A percentile compares a stretch with the other conserved stretches of the same genome.
Conservation (phyloP, 2,797 vertebrate genomes). For the Alauda arvensis region DNA sequence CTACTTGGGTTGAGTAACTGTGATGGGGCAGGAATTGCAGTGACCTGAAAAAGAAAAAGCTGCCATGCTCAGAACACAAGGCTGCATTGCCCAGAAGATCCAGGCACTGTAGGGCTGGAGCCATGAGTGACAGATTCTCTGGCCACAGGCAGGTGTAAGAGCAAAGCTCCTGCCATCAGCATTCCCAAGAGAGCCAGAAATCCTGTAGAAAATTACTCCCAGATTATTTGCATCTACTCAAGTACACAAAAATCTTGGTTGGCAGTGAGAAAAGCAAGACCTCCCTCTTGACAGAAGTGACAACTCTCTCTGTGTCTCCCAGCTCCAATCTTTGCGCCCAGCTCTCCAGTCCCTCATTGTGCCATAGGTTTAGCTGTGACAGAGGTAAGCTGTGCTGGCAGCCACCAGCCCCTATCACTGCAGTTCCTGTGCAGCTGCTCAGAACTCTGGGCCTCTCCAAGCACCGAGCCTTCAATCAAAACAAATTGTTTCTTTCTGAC, state of each 20-base stretch:
- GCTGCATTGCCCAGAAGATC: neutral
- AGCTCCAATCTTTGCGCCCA: neutral
- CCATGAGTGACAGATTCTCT: neutral
- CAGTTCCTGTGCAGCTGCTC: constrained; percentile 24
- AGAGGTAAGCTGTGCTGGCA: neutral
- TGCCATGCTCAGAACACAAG: neutral
- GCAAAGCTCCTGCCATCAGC: accelerated
- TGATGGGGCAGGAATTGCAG: neutral
- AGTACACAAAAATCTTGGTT: neutral
- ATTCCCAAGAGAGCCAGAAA: neutral
- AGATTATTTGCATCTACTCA: neutral
- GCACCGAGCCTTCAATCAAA: constrained; percentile 37
- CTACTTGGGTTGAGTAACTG: neutral
- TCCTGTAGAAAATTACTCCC: neutral
- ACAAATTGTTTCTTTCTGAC: constrained; percentile 53
- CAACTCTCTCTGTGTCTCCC: neutral
- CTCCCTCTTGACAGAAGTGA: neutral
- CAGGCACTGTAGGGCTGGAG: neutral
- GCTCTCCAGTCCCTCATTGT: neutral
- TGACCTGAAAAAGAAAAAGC: neutral
- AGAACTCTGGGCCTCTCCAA: neutral
- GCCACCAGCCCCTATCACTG: neutral
- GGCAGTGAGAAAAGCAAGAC: neutral
- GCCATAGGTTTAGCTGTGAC: neutral
- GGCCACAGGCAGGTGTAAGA: neutral